Evolutionary conservation across 2,888 invertebrate genomes (phyloP), one percentile per base, ranked within the genome.

Genomic region (Teleiodes luculella): DNA sequence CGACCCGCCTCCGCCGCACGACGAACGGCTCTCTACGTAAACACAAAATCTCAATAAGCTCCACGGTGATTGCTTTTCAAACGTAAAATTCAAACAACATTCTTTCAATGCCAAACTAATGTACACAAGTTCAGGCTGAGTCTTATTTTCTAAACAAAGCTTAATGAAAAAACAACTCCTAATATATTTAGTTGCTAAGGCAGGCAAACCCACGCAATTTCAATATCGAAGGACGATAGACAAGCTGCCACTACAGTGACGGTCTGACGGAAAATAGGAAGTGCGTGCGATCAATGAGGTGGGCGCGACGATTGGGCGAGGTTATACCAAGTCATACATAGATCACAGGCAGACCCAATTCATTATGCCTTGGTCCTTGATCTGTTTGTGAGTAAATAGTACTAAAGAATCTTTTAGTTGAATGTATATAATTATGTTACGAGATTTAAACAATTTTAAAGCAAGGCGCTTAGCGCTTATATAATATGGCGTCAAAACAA

Each of bases 1-100:
- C 91, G 95, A 95, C 77, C 92, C 94, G 89, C 94, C 94, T 89
- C 92, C 91, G 85, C 90, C 91, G 86, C 93, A 93, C 88, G 93
- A 93, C 92, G 94, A 92, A 91, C 92, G 91, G 89, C 93, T 95
- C 92, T 95, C 95, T 95, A 91, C 7, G 41, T 18, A 18, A 52
- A 47, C 2, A 36, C n/a, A 48, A 45, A 5, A 28, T 3, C 6
- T n/a, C 13, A 49, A 10, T 20, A 16, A 20, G 16, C 33, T 18
- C 20, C 48, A 7, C 8, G 16, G 10, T 35, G 5, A 24, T 43
- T 14, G 20, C 43, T 18, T n/a, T n/a, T 39, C 10, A 8, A 41
- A 20, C 3, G 11, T 4, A 11, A 11, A 10, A 41, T 18, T 11
- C 24, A 24, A 24, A 24, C 24, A 24, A 6, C 24, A 24, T 24